These are phyloP conservation scores for Stenoptilia bipunctidactyla DNA, from an alignment of 2,888 invertebrate species.

Conservation along the genomic window DNA sequence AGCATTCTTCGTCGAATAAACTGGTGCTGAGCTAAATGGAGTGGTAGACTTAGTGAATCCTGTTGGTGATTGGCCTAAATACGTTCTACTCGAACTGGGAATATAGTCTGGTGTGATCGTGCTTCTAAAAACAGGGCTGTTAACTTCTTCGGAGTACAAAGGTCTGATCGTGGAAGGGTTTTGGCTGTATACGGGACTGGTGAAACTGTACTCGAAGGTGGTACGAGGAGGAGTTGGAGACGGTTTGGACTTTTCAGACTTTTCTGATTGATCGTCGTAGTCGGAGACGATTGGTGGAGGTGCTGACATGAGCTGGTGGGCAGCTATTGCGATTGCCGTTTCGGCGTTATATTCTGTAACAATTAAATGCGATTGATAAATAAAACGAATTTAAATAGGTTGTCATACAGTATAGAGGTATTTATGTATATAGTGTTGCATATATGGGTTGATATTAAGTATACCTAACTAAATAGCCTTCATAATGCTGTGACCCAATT, in stretches of 20 bases:
- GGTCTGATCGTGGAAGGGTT: conserved; percentile 29
- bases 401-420: no score
- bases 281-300: conserved; percentile 51
- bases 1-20: background rate
- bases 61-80: conserved; percentile 6
- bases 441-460: no score
- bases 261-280: conserved; percentile 34
- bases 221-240: conserved; percentile 23
- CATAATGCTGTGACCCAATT: no score
- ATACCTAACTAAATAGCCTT: no score
- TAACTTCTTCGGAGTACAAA: conserved; percentile 22
- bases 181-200: conserved; percentile 35
- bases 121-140: conserved; percentile 10
- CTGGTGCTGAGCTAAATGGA: background rate
- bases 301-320: conserved; percentile 56
- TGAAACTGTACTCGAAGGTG: conserved; percentile 41
- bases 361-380: background rate
- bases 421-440: no score
- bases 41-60: conserved; percentile 2
- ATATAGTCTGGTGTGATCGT: conserved; percentile 9
- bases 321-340: conserved; percentile 57
- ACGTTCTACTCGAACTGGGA: conserved; percentile 4
- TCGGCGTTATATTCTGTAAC: conserved; percentile 46
- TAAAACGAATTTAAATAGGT: no score
- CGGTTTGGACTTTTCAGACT: conserved; percentile 27